phyloP scores from a whole-genome alignment of 2,113 vertebrate species.

The Dascyllus trimaculatus region DNA sequence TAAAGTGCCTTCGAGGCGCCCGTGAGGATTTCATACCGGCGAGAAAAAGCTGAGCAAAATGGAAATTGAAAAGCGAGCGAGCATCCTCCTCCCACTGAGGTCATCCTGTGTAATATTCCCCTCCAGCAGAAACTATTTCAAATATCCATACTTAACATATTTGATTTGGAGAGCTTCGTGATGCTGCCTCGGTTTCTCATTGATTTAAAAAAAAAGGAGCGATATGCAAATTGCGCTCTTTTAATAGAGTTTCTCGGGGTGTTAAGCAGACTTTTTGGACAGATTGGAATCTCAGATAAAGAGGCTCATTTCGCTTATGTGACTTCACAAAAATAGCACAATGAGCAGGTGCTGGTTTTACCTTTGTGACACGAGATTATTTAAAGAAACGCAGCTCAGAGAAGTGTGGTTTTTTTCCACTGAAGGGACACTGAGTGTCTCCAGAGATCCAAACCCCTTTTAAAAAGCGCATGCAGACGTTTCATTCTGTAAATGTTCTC shows the following conservation, averaged over 20 bases:
- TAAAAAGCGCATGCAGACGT: slow-evolving; percentile 28
- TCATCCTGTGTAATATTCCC: slow-evolving; percentile 39
- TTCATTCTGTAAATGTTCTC: slow-evolving; percentile 10
- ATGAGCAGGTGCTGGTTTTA: slow-evolving; percentile 32
- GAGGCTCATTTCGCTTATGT: slow-evolving; percentile 42
- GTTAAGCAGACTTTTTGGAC: slow-evolving; percentile 19
- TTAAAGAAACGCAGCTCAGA: slow-evolving; percentile 4
- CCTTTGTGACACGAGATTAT: slow-evolving; percentile 31
- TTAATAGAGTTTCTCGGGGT: slow-evolving; percentile 15
- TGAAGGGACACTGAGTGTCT: background rate
- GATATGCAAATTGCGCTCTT: background rate
- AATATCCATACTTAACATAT: slow-evolving; percentile 3
- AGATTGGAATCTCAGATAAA: slow-evolving; percentile 37
- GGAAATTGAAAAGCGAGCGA: slow-evolving; percentile 31
- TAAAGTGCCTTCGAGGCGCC: slow-evolving; percentile 37
- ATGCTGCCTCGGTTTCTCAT: background rate
- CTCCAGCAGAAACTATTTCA: slow-evolving; percentile 37
- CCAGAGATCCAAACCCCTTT: background rate
- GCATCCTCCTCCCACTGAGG: slow-evolving; percentile 54
- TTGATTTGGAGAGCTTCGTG: background rate
- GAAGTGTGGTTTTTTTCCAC: slow-evolving; percentile 16
- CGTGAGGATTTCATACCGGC: slow-evolving; percentile 16
- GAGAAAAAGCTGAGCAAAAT: slow-evolving; percentile 49
- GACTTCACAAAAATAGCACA: slow-evolving; percentile 47
- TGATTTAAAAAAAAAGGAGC: background rate